Base-by-base conservation (phyloP, 2,888 invertebrate species). In the Watsonalla cultraria region DNA sequence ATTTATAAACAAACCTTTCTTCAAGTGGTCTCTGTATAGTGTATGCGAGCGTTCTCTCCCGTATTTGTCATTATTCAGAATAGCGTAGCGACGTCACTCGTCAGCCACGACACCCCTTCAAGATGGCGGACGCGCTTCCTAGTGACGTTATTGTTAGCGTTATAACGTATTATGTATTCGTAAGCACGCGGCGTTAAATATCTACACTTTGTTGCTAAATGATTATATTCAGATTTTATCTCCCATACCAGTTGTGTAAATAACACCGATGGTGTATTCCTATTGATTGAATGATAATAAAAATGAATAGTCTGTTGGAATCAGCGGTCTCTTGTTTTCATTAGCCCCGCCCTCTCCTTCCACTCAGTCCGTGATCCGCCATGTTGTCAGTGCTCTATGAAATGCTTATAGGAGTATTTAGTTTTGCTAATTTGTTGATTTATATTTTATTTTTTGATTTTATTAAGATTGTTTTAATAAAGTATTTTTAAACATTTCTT, bases 261-360 rank as follows among this genome's bases (percentile, higher is more conserved):
- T 90, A 90, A 72, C 86, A 87, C 88, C 84, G 62, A 74, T 74
- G 84, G 85, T 87, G 88, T 84, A 75, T 78, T 80, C 75, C 67
- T 80, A 82, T 80, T 81, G 80, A 84, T 85, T 86, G 80, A 84
- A 84, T 86, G 80, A 77, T 79, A 89, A 87, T 89, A 83, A 88
- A 84, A 82, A 84, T 77, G 80, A 84, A 85, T 89, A 88, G 88
- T 86, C 82, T 80, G 84, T 87, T 88, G 83, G 76, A 86, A 88
- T 87, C 83, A 80, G 75, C 68, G 65, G 55, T 64, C 65, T 64
- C 61, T 77, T 72, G 78, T 82, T 85, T 84, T 85, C 73, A 82
- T 81, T 85, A 70, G 69, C 67, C 61, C 58, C 52, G 37, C 51
- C 62, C 57, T 47, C 24, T 33, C 58, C 57, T 51, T 46, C 55